phyloP scores from a whole-genome alignment of 2,113 vertebrate species.

The Porphyrio hochstetteri region DNA sequence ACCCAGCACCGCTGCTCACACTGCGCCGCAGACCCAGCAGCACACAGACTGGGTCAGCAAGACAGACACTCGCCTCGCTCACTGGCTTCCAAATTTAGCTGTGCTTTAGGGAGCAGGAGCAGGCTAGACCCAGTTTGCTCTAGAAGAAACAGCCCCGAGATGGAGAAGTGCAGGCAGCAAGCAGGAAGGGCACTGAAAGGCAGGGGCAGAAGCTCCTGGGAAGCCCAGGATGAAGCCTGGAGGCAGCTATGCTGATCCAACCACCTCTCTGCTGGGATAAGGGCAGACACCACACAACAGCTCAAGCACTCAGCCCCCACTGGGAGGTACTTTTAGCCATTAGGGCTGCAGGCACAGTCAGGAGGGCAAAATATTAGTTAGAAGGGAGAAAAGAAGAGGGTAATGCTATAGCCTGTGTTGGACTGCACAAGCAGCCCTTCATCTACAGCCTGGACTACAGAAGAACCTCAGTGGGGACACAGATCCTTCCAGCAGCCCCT shows the following conservation, averaged over 20 bases:
- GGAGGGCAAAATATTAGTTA: background rate
- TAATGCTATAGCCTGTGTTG: background rate
- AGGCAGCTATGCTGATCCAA: background rate
- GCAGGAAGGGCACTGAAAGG: background rate
- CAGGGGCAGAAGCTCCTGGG: background rate
- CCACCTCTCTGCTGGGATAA: background rate
- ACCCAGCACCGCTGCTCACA: background rate
- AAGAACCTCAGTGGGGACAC: background rate
- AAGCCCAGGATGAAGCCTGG: background rate
- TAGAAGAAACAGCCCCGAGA: background rate
- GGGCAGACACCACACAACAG: background rate
- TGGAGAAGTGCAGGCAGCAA: background rate
- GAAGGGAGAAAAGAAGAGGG: background rate
- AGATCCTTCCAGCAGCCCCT: background rate
- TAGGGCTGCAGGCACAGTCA: background rate
- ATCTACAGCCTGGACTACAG: background rate
- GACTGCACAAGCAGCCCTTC: background rate
- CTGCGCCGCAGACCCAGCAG: background rate
- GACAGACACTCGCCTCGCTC: background rate
- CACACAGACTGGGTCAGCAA: background rate
- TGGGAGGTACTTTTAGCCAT: background rate
- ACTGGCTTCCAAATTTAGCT: conserved; percentile 46
- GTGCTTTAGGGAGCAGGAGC: background rate
- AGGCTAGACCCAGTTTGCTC: conserved; percentile 37
- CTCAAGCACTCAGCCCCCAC: background rate